Evolutionary conservation across 2,797 vertebrate genomes (phyloP), one percentile per base, ranked within the genome.

Genomic region (Leptatherina wallacei): DNA sequence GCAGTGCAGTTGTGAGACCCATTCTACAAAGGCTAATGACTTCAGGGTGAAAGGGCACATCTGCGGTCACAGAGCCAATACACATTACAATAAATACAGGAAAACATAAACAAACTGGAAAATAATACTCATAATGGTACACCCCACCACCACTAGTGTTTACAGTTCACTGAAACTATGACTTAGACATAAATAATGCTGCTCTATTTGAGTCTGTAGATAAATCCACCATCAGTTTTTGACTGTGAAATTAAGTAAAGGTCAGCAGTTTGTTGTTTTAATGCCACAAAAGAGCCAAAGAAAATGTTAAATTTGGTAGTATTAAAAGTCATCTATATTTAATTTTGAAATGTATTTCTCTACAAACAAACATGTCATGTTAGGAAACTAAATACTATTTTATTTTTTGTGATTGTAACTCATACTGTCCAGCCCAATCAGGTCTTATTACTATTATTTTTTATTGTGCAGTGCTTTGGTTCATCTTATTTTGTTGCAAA

Each of bases 21-120:
- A 84, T 74, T 78, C 83, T 77, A 88, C 84, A 84, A 86, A 83
- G 83, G 87, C 90, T 92, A 91, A 93, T 92, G 87, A 92, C 86
- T 90, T 75, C 58, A 38, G 71, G 90, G 91, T 92, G 73, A 90
- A 80, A 85, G 86, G 86, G 81, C 89, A 88, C 84, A 89, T 84
- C 82, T 89, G 83, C 42, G 88, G 90, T 91, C 85, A 86, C 69
- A 78, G 75, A 84, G 84, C 84, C 76, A 81, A 85, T 87, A 80
- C 83, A 86, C 75, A 83, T 86, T 87, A 81, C 85, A 91, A 89
- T 91, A 92, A 91, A 92, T 82, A 88, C 80, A 82, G 85, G 75
- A 89, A 89, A 88, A 88, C 69, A 92, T 80, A 89, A 88, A 88
- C 87, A 89, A 68, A 82, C 77, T 76, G 83, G 76, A 83, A 90